Evolutionary conservation across 2,888 invertebrate genomes (phyloP), one percentile per base, ranked within the genome.

Genomic region (Chromoteleia sp.): DNA sequence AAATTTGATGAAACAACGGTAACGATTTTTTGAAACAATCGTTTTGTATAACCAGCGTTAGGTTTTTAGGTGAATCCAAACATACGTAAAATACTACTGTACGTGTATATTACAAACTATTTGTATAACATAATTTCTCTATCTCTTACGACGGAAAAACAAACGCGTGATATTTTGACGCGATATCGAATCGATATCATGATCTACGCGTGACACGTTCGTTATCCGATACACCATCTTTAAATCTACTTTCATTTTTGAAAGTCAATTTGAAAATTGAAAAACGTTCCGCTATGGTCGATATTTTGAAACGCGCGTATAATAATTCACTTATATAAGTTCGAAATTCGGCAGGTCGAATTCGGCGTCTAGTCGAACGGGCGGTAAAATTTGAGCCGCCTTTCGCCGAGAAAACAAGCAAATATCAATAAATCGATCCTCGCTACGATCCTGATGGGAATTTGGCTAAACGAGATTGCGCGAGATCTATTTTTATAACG

Each of bases 401-500:
- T 25, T 50, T 50, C 50, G 39, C 10, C 45, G 36, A 33, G 21
- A 21, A 54, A 68, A 45, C 54, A 56, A 14, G 19, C 10, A 14
- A 15, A 43, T 39, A 29, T 45, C 30, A 43, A 50, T 36, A 39
- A 17, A 36, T 15, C 61, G 50, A 39, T 59, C 50, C 17, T 17
- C 8, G 33, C 36, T 8, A 14, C 45, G 58, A 14, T 56, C 36
- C 10, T 30, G 39, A 54, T 41, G 33, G 50, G 25, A 21, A 54
- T 52, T 61, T 45, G 36, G 41, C 19, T 41, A 61, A 36, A 61
- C 25, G 52, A 54, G 41, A 61, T 52, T 50, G 73, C 12, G 12
- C 29, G 29, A 39, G 41, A 67, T 33, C 12, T 67, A 67, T 67
- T 52, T 67, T 29, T 50, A 52, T 54, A 67, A 39, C 41, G 54